Evolutionary conservation across 2,113 vertebrate genomes (phyloP), one percentile per base, ranked within the genome.

Genomic region (Aphelocoma coerulescens): DNA sequence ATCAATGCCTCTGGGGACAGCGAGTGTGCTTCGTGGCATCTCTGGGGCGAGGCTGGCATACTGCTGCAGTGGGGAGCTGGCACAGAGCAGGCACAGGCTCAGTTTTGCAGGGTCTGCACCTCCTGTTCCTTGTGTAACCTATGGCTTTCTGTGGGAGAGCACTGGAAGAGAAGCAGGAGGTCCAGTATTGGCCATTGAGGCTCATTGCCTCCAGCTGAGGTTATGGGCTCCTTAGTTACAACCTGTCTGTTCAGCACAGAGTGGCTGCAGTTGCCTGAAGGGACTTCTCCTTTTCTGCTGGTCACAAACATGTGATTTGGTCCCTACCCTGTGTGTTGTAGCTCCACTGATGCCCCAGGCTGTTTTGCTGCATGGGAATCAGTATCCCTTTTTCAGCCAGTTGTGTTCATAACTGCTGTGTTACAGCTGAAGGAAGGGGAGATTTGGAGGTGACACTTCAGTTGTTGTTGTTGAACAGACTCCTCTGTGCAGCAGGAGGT

Each of bases 111-210:
- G 26, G 10, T 61, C 71, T 68, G 39, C 16, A 13, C 30, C 69
- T 41, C 62, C 44, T 68, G 18, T 35, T 67, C 57, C 52, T 35
- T 57, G 39, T 8, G 3, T 43, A 39, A 58, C 9, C 39, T 11
- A 0, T 10, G 19, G 16, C 26, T 5, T 12, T 54, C 20, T 1
- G 1, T 0, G 1, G 49, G 49, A 41, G 44, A 18, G 41, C 41
- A 4, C 37, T 49, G 16, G 23, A 49, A 61, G 49, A 73, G 75
- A n/a, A 78, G 65, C 39, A 55, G 33, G 68, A 88, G 39, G 6
- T 44, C 5, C n/a, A 19, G 22, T 26, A 4, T 5, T 52, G 81
- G 63, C 39, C 16, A 7, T 1, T 9, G 28, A 51, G 46, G 18
- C 10, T 74, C 30, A 8, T 0, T 52, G 15, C 18, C 46, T 72